Percentiles rank a stretch among this genome's conserved stretches.
These are phyloP conservation scores for Grammomys surdaster DNA, from an alignment of 2,113 vertebrate species.

Conservation along the genomic window DNA sequence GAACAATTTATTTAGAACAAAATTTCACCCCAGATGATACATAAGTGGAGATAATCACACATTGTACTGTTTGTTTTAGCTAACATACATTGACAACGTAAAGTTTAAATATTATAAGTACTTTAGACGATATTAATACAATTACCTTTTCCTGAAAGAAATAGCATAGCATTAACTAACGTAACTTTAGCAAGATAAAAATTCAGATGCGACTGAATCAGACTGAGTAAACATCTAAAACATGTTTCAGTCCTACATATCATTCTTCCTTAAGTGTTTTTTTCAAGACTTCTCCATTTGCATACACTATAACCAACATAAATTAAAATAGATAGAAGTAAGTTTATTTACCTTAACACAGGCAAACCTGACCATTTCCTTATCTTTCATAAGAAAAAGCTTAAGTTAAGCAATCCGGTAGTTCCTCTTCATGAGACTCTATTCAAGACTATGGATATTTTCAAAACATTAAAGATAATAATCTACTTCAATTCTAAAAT, in stretches of 20 bases:
- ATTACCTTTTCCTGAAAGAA: neutral
- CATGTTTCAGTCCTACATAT: neutral
- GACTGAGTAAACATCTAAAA: neutral
- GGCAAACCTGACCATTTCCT: neutral
- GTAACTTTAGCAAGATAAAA: neutral
- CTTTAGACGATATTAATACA: neutral
- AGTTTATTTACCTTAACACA: neutral
- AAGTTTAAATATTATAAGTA: conserved; percentile 6
- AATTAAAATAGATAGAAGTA: neutral
- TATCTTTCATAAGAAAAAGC: neutral
- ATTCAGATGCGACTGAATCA: neutral
- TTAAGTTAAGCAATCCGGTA: neutral
- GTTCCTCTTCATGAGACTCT: neutral
- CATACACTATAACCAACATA: neutral
- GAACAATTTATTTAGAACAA: conserved; percentile 63
- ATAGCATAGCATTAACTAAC: neutral
- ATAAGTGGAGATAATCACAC: neutral
- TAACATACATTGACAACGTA: neutral
- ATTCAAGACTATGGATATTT: neutral
- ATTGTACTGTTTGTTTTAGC: conserved; percentile 19
- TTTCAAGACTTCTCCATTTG: neutral
- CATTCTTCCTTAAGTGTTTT: neutral
- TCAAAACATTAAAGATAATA: neutral
- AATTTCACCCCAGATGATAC: conserved; percentile 41
- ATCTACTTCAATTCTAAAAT: neutral